Evolutionary conservation across 92 coral and sea anemone genomes (phyloP), one percentile per base, ranked within the genome.

Genomic region (Porites lobata): DNA sequence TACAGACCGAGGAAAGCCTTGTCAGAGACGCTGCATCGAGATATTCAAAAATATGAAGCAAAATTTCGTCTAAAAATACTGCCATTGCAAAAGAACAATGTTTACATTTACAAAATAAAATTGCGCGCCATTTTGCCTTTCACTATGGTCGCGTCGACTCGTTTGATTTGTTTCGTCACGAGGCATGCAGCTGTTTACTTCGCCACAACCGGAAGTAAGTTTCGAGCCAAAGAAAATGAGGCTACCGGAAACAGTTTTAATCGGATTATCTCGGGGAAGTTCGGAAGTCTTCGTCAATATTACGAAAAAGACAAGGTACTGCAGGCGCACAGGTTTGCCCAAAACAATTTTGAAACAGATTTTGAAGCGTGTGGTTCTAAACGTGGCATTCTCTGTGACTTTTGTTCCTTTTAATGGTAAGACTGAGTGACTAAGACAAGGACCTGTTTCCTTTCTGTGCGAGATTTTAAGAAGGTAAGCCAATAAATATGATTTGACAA

Each of bases 41-140:
- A 86, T 92, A 97, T 68, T 86, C 94, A 87, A 97, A 96, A 75
- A 97, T 93, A 69, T 97, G 96, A 26, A 97, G 94, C 57, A 97
- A 77, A 77, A 97, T 96, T 82, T 97, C 99, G 83, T 97, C 96
- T 59, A 96, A 92, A 66, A 94, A 96, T 75, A 86, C 94, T 32
- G 89, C 92, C 93, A 92, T 92, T 72, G 8, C 73, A 83, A 22
- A 82, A 52, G 71, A 19, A 75, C 64, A 32, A 20, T 57, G 57
- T 76, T 67, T 17, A 75, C 58, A 81, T 65, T 56, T 22, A 24
- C 67, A 78, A 87, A 87, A 69, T 72, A 72, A 72, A 81, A 68
- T 82, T 76, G 89, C 92, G 89, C 92, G 92, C 92, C 66, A 72
- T 21, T 8, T 4, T 63, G 65, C 18, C 59, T 22, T 17, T 53